Evolutionary conservation across 64 coral and sea anemone genomes (phyloP).

Genomic region (Orbicella faveolata): DNA sequence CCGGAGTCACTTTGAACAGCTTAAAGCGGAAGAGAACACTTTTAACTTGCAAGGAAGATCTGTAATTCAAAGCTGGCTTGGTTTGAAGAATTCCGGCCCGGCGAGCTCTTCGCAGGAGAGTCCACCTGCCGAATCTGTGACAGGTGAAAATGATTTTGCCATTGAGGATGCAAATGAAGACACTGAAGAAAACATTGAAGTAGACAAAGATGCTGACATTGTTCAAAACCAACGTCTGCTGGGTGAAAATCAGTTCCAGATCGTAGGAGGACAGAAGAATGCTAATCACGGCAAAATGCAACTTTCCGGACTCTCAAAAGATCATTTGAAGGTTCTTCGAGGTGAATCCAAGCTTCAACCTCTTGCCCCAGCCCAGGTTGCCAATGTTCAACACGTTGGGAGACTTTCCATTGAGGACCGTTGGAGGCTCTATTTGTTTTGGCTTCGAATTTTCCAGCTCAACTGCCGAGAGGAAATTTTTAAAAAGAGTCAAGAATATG

Average conservation of each 20-base stretch:
- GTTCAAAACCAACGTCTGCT: slow-evolving; percentile 69
- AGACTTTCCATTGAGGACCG: slow-evolving; percentile 5
- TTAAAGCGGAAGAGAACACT: background rate
- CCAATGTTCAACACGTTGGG: slow-evolving; percentile 47
- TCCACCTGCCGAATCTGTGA: background rate
- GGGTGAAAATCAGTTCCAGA: slow-evolving; percentile 48
- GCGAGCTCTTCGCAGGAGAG: background rate
- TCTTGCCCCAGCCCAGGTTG: background rate
- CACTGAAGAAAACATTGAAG: background rate
- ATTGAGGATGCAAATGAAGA: background rate
- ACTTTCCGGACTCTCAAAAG: background rate
- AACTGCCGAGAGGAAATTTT: slow-evolving; percentile 5
- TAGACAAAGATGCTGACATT: slow-evolving; percentile 80
- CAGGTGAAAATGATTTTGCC: background rate
- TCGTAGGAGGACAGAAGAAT: background rate
- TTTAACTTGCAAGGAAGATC: slow-evolving; percentile 21
- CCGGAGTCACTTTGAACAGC: background rate
- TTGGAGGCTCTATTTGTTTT: slow-evolving; percentile 64
- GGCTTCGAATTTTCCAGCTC: slow-evolving; percentile 63
- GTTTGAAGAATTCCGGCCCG: background rate
- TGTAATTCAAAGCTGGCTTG: slow-evolving; percentile 22
- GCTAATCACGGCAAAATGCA: background rate
- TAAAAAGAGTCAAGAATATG: slow-evolving; percentile 37
- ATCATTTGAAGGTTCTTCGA: slow-evolving; percentile 29
- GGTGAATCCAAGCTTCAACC: slow-evolving; percentile 35